These are phyloP conservation scores for Apis cerana DNA, from an alignment of 1,140 invertebrate species.

Conservation along the genomic window DNA sequence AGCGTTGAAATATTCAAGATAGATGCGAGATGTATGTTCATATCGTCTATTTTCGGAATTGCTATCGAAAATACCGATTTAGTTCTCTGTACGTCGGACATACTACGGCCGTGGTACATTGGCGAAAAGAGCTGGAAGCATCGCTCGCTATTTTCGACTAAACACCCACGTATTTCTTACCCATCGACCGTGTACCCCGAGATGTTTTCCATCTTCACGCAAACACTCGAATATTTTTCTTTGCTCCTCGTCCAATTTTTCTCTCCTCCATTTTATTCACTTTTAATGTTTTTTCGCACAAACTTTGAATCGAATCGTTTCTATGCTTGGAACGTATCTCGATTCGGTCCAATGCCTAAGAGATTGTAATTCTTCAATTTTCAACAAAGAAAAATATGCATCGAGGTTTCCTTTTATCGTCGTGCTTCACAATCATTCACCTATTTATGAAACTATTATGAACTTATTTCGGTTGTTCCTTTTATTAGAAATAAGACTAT, in stretches of 20 bases:
- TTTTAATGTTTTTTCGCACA: too few relatives aligned
- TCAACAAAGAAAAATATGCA: neutral
- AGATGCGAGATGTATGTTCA: slow-evolving; percentile 32
- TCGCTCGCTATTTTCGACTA: slow-evolving; percentile 65
- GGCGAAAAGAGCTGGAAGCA: slow-evolving; percentile 61
- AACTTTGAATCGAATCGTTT: neutral
- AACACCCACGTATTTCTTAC: slow-evolving; percentile 58
- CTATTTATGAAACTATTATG: neutral
- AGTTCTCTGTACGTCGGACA: slow-evolving; percentile 36
- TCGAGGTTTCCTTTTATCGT: neutral
- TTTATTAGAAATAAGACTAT: slow-evolving; percentile 16
- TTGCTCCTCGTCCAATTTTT: neutral
- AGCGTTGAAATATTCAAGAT: slow-evolving; percentile 25
- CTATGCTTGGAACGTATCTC: too few relatives aligned
- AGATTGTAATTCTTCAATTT: neutral
- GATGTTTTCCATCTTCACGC: slow-evolving; percentile 29
- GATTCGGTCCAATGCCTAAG: neutral
- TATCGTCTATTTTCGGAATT: slow-evolving; percentile 64
- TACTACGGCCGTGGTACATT: slow-evolving; percentile 24
- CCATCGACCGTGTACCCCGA: slow-evolving; percentile 31
- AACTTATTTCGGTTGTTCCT: neutral
- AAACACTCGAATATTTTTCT: neutral
- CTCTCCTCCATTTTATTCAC: neutral
- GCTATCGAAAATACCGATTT: slow-evolving; percentile 68
- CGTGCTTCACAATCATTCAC: neutral